These are phyloP conservation scores for Melanophora roralis DNA, from an alignment of 2,888 invertebrate species.

Conservation along the genomic window DNA sequence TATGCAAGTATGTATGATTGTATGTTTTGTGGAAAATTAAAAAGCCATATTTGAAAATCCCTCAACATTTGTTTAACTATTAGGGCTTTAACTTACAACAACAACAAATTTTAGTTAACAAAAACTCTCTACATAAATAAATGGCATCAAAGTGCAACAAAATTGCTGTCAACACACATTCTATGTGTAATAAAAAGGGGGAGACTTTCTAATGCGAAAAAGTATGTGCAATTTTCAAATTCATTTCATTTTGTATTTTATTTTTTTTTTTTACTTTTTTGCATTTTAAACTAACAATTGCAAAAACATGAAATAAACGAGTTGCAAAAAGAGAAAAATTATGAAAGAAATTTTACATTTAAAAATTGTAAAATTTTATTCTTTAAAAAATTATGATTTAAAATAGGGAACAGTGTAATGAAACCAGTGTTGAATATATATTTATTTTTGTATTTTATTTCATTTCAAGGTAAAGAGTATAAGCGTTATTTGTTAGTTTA, in stretches of 20 bases:
- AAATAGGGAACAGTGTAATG: constrained; percentile 33
- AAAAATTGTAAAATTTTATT: constrained; percentile 31
- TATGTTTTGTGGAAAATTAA: constrained; percentile 55
- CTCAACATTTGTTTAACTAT: constrained; percentile 60
- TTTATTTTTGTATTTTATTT: no score
- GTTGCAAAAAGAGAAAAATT: constrained; percentile 21
- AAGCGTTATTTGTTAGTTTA: no score
- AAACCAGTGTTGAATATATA: no score
- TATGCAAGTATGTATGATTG: neutral
- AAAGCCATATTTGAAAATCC: constrained; percentile 56
- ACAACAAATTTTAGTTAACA: constrained; percentile 27
- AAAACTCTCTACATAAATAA: constrained; percentile 41
- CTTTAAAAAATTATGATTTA: constrained; percentile 1
- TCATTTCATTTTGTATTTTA: constrained; percentile 22
- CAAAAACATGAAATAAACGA: constrained; percentile 55
- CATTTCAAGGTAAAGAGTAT: no score
- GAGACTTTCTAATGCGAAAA: constrained; percentile 31
- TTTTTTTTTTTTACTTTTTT: constrained; percentile 10
- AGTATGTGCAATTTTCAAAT: constrained; percentile 57
- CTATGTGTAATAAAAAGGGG: constrained; percentile 12
- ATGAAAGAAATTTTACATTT: constrained; percentile 24
- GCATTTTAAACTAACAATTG: constrained; percentile 50
- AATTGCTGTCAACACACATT: constrained; percentile 60
- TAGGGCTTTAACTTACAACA: constrained; percentile 52
- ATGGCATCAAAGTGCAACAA: constrained; percentile 62